These are phyloP conservation scores for Tiliacea citrago DNA, from an alignment of 2,888 invertebrate species.

Conservation along the genomic window DNA sequence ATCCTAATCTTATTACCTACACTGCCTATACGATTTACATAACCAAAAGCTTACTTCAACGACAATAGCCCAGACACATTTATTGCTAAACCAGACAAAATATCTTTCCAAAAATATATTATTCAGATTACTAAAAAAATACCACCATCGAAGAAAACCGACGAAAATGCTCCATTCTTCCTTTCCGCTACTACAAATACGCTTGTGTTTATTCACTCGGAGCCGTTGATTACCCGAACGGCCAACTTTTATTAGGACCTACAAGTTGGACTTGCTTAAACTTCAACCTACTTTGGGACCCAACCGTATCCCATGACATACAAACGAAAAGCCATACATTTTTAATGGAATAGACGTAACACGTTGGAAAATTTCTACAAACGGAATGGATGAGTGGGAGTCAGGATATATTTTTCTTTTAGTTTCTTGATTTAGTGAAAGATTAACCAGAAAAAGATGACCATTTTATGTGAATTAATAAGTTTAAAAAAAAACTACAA, in stretches of 20 bases:
- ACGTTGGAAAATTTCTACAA: slow-evolving; percentile 46
- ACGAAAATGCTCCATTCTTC: slow-evolving; percentile 9
- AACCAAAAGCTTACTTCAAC: neutral
- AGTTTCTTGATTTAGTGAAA: neutral
- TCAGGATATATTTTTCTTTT: neutral
- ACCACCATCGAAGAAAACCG: slow-evolving; percentile 7
- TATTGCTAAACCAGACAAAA: slow-evolving; percentile 34
- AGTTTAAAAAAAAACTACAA: neutral
- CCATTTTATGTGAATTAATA: neutral
- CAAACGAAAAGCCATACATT: slow-evolving; percentile 71
- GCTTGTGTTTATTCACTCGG: slow-evolving; percentile 55
- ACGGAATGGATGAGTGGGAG: slow-evolving; percentile 40
- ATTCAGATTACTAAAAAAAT: slow-evolving; percentile 11
- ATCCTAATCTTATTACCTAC: slow-evolving; percentile 11
- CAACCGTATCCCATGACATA: slow-evolving; percentile 67
- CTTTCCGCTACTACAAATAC: slow-evolving; percentile 38
- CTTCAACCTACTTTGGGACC: slow-evolving; percentile 57
- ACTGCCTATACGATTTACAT: slow-evolving; percentile 6
- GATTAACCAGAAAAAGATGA: neutral
- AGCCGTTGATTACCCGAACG: slow-evolving; percentile 51
- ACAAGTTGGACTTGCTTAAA: slow-evolving; percentile 51
- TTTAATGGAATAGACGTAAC: slow-evolving; percentile 70
- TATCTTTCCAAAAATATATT: slow-evolving; percentile 15
- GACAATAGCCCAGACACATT: neutral
- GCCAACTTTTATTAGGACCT: slow-evolving; percentile 62